These are phyloP conservation scores for Nyctereutes procyonoides DNA, from an alignment of 2,113 vertebrate genomes.

Conservation along the genomic window DNA sequence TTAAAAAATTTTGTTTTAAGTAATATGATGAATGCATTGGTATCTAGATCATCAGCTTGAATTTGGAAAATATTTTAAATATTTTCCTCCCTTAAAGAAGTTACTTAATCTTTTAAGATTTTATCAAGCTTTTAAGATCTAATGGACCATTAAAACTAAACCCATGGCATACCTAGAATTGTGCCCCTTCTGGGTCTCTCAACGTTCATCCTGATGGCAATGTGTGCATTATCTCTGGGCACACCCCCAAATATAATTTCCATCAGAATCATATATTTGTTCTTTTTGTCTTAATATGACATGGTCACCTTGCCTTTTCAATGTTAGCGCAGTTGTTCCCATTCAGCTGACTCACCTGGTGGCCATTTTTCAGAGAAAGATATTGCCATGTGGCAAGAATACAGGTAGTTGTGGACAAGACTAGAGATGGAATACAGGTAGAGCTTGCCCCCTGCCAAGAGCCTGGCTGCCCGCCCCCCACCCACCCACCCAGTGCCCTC, in stretches of 20 bases:
- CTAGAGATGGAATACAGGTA: neutral
- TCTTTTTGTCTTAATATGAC: neutral
- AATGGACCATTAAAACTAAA: neutral
- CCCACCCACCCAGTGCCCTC: neutral
- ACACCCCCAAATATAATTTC: neutral
- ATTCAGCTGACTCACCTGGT: neutral
- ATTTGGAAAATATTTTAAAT: slow-evolving; percentile 49
- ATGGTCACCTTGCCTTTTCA: neutral
- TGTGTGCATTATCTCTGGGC: neutral
- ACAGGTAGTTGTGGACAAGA: neutral
- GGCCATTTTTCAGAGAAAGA: slow-evolving; percentile 17
- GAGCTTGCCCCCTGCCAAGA: neutral
- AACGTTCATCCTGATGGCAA: accelerated
- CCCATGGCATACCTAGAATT: neutral
- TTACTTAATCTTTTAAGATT: slow-evolving; percentile 29
- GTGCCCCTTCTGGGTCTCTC: neutral
- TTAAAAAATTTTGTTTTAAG: neutral
- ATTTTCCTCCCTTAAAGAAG: slow-evolving; percentile 53
- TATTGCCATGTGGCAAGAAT: neutral
- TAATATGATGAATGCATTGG: neutral
- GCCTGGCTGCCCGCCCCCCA: neutral
- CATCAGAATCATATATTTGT: neutral
- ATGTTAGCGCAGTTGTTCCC: neutral
- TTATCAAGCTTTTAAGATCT: neutral
- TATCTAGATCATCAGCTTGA: neutral